Percentiles rank a stretch among this genome's conserved stretches.
phyloP scores from a whole-genome alignment of 2,797 vertebrate genomes.

The Alosa sapidissima region DNA sequence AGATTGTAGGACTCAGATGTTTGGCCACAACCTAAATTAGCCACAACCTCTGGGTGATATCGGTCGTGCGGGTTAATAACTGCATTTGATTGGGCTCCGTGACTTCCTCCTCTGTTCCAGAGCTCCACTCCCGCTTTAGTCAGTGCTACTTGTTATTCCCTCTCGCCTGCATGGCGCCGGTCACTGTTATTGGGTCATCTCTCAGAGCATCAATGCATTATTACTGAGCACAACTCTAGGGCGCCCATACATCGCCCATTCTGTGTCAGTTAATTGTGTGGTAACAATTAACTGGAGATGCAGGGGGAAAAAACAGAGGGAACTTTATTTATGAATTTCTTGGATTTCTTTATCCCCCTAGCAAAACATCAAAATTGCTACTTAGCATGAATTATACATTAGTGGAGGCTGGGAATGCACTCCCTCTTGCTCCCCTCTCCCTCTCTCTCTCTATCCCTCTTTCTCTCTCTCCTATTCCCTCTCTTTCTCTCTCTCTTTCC shows the following conservation, averaged over 20 bases:
- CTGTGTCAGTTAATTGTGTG: slow-evolving; percentile 83
- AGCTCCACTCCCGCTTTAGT: background rate
- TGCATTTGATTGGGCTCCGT: background rate
- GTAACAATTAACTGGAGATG: slow-evolving; percentile 81
- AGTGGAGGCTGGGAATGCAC: slow-evolving; percentile 83
- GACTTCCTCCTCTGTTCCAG: background rate
- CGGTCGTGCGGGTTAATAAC: slow-evolving; percentile 2
- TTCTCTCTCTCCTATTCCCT: slow-evolving; percentile 38
- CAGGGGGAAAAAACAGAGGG: slow-evolving; percentile 29
- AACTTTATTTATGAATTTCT: slow-evolving; percentile 86
- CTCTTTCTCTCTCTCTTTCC: slow-evolving; percentile 56
- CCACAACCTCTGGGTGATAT: background rate
- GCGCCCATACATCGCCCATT: slow-evolving; percentile 78
- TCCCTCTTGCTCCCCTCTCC: slow-evolving; percentile 23
- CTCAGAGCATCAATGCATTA: slow-evolving; percentile 78
- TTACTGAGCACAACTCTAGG: slow-evolving; percentile 76
- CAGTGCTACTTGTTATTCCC: background rate
- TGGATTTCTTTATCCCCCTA: slow-evolving; percentile 84
- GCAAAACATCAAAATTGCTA: slow-evolving; percentile 96
- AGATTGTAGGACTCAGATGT: background rate
- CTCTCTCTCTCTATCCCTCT: slow-evolving; percentile 58
- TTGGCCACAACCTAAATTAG: slow-evolving; percentile 3
- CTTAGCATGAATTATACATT: slow-evolving; percentile 99
- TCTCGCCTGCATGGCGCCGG: slow-evolving; percentile 18
- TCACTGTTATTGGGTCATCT: slow-evolving; percentile 58